Evolutionary conservation across 2,113 vertebrate genomes (phyloP).

Genomic region (Prionailurus bengalensis): DNA sequence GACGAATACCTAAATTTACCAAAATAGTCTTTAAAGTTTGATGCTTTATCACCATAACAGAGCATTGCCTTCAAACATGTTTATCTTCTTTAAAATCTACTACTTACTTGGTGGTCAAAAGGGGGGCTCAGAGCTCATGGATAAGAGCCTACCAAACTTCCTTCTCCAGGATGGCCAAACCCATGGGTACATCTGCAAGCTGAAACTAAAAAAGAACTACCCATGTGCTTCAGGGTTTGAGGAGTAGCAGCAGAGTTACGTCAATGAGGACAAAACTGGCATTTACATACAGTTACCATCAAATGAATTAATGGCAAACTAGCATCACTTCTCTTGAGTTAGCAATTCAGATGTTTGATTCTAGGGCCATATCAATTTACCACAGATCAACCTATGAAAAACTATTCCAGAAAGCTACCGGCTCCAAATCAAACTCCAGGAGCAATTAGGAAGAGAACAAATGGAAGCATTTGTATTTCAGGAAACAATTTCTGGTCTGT

Average conservation of each 20-base stretch:
- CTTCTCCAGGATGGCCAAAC: neutral
- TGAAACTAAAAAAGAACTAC: neutral
- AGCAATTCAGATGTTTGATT: neutral
- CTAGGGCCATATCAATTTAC: no score
- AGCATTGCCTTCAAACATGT: neutral
- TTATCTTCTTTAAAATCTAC: neutral
- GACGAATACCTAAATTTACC: neutral
- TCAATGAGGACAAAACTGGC: neutral
- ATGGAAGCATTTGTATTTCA: neutral
- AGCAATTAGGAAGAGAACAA: neutral
- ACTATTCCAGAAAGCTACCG: neutral
- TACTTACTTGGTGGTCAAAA: neutral
- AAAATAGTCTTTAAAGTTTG: neutral
- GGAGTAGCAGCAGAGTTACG: neutral
- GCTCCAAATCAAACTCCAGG: neutral
- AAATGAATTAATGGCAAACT: neutral
- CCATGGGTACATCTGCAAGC: neutral
- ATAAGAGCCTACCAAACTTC: neutral
- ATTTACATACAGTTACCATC: neutral
- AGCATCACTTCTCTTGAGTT: neutral
- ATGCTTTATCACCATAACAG: neutral
- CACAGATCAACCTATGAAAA: neutral
- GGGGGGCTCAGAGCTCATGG: neutral
- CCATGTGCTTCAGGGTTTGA: neutral
- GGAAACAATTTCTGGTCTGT: conserved; percentile 50